Conservation (phyloP, 2,113 vertebrate species). For the Lepus timidus region DNA sequence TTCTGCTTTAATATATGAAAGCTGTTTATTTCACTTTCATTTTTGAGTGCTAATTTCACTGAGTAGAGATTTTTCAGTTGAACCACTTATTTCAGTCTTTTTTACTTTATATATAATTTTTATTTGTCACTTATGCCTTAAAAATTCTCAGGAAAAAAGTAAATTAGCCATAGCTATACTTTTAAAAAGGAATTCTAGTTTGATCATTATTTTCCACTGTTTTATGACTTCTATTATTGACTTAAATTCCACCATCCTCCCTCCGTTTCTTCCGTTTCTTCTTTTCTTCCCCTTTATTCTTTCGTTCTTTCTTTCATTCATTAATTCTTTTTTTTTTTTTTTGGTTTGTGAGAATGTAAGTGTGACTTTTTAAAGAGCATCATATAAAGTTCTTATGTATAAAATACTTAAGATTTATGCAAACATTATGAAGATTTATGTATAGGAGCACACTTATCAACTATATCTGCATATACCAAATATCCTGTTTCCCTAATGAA, state of each 20-base stretch:
- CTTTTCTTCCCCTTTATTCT: not conserved
- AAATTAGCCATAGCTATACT: no score
- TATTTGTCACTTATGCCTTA: no score
- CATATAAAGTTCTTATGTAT: not conserved
- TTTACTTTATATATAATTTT: no score
- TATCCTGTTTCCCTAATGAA: not conserved
- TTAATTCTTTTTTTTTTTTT: not conserved
- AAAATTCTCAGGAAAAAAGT: no score
- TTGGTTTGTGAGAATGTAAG: not conserved
- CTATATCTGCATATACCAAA: not conserved
- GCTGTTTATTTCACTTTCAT: not conserved
- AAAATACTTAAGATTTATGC: conserved; percentile 4
- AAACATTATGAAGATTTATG: not conserved
- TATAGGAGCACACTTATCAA: not conserved
- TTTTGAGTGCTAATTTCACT: not conserved
- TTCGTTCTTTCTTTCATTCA: not conserved
- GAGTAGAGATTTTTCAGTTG: not conserved
- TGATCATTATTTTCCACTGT: no score
- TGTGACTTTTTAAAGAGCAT: not conserved
- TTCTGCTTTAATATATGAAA: not conserved
- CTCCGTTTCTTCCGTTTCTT: not conserved
- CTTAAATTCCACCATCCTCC: no score
- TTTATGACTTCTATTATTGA: no score
- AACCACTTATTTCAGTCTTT: no score
- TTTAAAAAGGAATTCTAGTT: no score